Evolutionary conservation across 2,888 invertebrate species (phyloP).

Genomic region (Subacronicta megacephala): DNA sequence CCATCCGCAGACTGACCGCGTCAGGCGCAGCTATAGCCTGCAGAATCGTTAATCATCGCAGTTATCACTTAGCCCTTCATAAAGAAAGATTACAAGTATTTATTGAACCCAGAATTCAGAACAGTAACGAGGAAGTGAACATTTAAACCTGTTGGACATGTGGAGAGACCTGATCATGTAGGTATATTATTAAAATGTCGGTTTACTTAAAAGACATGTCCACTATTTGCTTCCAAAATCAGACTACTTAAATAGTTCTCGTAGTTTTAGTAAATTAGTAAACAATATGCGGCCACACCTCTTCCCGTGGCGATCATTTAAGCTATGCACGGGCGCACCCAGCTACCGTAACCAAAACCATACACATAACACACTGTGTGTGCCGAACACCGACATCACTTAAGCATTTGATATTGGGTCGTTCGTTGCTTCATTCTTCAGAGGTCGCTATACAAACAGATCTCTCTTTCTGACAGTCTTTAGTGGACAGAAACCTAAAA

Average conservation of each 20-base stretch:
- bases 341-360: slow-evolving; percentile 33
- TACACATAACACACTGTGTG: slow-evolving; percentile 24
- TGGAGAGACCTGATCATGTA: neutral
- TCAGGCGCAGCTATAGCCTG: too few species aligned
- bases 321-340: slow-evolving; percentile 28
- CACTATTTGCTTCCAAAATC: neutral
- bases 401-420: slow-evolving; percentile 28
- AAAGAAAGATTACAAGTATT: too few species aligned
- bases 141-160: neutral
- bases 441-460: too few species aligned
- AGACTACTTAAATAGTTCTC: slow-evolving; percentile 23
- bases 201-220: neutral
- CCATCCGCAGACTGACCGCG: too few species aligned
- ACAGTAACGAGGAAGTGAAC: neutral
- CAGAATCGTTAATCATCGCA: too few species aligned
- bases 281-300: slow-evolving; percentile 29
- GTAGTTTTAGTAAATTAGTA: slow-evolving; percentile 34
- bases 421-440: too few species aligned
- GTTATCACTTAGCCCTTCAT: too few species aligned
- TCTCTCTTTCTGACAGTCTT: too few species aligned
- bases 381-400: slow-evolving; percentile 23
- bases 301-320: slow-evolving; percentile 24
- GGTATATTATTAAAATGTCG: too few species aligned
- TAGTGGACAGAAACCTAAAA: too few species aligned
- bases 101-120: too few species aligned